Evolutionary conservation across 1,140 invertebrate genomes (phyloP).

Genomic region (Dendroctonus ponderosae): DNA sequence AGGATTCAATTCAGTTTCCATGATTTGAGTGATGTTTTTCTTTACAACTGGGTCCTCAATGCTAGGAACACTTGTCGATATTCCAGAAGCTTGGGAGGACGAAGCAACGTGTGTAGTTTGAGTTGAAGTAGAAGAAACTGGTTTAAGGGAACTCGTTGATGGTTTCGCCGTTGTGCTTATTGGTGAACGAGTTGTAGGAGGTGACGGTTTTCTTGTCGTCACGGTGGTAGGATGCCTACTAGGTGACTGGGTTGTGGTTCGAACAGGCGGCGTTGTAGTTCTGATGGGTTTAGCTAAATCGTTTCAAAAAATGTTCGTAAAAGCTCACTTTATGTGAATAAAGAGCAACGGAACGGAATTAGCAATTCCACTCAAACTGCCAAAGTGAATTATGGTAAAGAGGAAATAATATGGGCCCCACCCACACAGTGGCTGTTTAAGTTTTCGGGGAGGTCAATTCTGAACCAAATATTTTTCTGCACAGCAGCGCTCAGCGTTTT

Average conservation of each 20-base stretch:
- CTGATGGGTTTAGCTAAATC: background rate
- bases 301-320: too few species aligned
- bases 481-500: too few species aligned
- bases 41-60: slow-evolving; percentile 23
- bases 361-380: too few species aligned
- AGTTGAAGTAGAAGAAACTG: slow-evolving; percentile 23
- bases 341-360: too few species aligned
- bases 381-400: too few species aligned
- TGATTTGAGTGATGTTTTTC: slow-evolving; percentile 25
- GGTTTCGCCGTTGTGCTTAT: slow-evolving; percentile 32
- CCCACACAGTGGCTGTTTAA: too few species aligned
- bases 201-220: slow-evolving; percentile 21
- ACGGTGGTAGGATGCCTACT: slow-evolving; percentile 14
- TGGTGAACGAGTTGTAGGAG: slow-evolving; percentile 17
- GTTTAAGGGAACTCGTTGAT: slow-evolving; percentile 1
- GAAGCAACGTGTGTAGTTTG: slow-evolving; percentile 3
- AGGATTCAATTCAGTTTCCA: slow-evolving; percentile 27
- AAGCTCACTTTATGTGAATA: background rate
- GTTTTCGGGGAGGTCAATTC: too few species aligned
- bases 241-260: slow-evolving; percentile 27
- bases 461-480: too few species aligned
- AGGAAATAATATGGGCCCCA: too few species aligned
- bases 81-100: background rate
- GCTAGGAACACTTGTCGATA: slow-evolving; percentile 14
- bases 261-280: background rate